These are phyloP conservation scores for Procavia capensis DNA, from an alignment of 2,113 vertebrate genomes.

Conservation along the genomic window DNA sequence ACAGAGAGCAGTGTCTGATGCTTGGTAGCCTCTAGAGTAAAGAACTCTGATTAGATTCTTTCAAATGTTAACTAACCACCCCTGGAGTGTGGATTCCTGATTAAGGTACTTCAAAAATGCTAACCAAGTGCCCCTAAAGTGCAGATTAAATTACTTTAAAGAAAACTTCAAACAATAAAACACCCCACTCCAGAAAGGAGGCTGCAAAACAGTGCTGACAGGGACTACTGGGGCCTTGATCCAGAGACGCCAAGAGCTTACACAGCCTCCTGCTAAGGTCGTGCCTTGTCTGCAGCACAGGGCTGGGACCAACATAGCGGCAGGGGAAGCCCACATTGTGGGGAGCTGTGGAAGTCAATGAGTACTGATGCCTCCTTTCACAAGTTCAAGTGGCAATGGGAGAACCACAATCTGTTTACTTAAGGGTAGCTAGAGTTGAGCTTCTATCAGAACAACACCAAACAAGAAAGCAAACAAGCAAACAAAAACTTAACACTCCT, in stretches of 20 bases:
- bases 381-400: neutral
- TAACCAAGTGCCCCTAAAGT: slow-evolving; percentile 74
- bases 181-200: slow-evolving; percentile 36
- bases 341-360: neutral
- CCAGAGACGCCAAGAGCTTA: neutral
- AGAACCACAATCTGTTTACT: neutral
- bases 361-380: neutral
- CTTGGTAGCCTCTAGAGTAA: slow-evolving; percentile 57
- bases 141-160: slow-evolving; percentile 75
- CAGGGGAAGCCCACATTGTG: neutral
- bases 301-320: neutral
- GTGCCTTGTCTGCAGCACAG: neutral
- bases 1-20: neutral
- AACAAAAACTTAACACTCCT: neutral
- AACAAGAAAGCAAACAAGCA: neutral
- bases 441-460: neutral
- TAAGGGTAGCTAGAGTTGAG: neutral
- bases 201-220: slow-evolving; percentile 8
- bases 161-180: slow-evolving; percentile 64
- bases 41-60: slow-evolving; percentile 78
- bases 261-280: neutral
- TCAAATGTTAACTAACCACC: slow-evolving; percentile 80
- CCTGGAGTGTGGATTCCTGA: slow-evolving; percentile 73
- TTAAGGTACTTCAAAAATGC: slow-evolving; percentile 77
- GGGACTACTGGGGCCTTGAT: neutral